Evolutionary conservation across 2,797 vertebrate genomes (phyloP).

Genomic region (Manis pentadactyla): DNA sequence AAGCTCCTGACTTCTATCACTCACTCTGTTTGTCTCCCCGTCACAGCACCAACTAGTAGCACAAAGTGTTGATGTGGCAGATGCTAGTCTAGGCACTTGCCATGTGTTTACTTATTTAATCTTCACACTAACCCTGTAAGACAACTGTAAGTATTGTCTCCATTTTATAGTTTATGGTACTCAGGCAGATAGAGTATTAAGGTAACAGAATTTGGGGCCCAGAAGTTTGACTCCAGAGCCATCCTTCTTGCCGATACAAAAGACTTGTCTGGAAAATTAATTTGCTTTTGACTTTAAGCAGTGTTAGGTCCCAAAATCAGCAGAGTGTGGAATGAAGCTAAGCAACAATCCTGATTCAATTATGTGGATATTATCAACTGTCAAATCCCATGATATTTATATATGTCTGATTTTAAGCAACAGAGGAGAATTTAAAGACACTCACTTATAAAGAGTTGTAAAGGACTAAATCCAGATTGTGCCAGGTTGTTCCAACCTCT

Average conservation of each 20-base stretch:
- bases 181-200: background rate
- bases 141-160: background rate
- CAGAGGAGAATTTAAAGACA: constrained; percentile 31
- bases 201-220: background rate
- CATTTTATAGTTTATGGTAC: background rate
- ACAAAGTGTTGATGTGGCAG: background rate
- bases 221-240: background rate
- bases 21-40: background rate
- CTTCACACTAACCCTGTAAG: background rate
- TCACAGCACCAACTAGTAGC: background rate
- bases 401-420: constrained; percentile 25
- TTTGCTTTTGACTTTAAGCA: background rate
- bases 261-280: constrained; percentile 38
- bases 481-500: background rate
- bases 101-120: background rate
- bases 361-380: background rate
- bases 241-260: background rate
- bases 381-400: background rate
- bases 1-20: background rate
- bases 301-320: background rate
- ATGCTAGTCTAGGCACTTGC: background rate
- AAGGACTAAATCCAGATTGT: background rate
- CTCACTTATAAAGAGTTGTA: background rate
- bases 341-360: background rate
- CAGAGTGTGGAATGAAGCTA: background rate